Conservation (phyloP, 2,797 vertebrate species). For the Sebastes matsubarae region DNA sequence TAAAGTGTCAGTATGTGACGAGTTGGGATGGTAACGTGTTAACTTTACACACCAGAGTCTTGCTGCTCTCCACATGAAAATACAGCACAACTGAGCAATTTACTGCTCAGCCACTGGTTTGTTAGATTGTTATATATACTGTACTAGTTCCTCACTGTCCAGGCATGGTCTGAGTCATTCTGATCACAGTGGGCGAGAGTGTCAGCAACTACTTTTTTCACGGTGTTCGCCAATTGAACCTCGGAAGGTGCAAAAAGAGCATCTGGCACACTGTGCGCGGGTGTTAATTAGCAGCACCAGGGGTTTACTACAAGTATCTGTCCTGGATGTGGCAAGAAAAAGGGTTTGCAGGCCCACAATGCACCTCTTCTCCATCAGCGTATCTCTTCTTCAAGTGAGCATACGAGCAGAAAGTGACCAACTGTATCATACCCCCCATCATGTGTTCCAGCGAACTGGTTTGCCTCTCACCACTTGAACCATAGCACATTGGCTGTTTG, state of each 20-base stretch:
- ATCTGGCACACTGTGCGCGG: not conserved
- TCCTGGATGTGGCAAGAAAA: not conserved
- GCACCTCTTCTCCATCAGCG: too few relatives aligned
- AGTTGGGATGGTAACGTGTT: too few relatives aligned
- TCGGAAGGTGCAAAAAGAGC: not conserved
- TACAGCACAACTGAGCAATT: not conserved
- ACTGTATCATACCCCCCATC: not conserved
- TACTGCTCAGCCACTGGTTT: not conserved
- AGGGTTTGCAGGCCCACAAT: not conserved
- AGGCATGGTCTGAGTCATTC: not conserved
- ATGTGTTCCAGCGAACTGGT: not conserved
- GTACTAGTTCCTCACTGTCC: not conserved
- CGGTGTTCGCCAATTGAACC: not conserved
- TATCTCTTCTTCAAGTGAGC: not conserved
- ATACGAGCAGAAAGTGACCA: not conserved
- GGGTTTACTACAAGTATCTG: not conserved
- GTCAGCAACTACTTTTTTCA: not conserved
- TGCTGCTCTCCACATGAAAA: not conserved
- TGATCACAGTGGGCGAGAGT: not conserved
- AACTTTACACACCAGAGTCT: not conserved
- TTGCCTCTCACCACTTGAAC: not conserved
- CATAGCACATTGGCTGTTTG: not conserved
- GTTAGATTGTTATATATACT: not conserved
- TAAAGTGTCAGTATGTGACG: too few relatives aligned
- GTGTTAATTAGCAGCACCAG: slow-evolving; percentile 1